Evolutionary conservation across 2,113 vertebrate genomes (phyloP).

Genomic region (Coptodon bakossiorum): DNA sequence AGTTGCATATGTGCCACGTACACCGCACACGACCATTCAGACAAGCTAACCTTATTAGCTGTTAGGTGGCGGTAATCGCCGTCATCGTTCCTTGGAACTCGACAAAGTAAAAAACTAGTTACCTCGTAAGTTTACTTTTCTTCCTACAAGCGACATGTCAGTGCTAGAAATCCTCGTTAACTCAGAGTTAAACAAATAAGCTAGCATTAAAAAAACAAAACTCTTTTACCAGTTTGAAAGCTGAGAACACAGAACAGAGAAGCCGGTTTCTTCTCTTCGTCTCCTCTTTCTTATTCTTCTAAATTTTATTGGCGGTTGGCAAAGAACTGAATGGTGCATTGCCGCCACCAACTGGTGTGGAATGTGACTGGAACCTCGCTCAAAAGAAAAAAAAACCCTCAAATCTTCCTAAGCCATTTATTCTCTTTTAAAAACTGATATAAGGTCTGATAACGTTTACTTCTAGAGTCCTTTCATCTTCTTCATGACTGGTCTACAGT

Average conservation of each 20-base stretch:
- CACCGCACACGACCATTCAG: not conserved
- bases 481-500: no score
- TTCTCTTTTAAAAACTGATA: not conserved
- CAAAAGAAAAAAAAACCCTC: fast-evolving
- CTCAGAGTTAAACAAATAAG: not conserved
- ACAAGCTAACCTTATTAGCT: not conserved
- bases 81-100: not conserved
- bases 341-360: not conserved
- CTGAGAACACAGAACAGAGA: not conserved
- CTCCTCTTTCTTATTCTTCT: not conserved
- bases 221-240: not conserved
- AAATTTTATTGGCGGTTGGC: not conserved
- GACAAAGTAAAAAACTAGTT: not conserved
- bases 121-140: not conserved
- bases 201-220: not conserved
- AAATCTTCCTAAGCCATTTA: not conserved
- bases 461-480: not conserved
- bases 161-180: not conserved
- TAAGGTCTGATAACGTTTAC: not conserved
- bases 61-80: not conserved
- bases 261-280: not conserved
- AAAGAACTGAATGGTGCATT: not conserved
- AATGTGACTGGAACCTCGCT: not conserved
- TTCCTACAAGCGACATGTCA: not conserved
- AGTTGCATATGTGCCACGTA: not conserved